Evolutionary conservation across 2,888 invertebrate genomes (phyloP).

Genomic region (Hypsopygia costalis): DNA sequence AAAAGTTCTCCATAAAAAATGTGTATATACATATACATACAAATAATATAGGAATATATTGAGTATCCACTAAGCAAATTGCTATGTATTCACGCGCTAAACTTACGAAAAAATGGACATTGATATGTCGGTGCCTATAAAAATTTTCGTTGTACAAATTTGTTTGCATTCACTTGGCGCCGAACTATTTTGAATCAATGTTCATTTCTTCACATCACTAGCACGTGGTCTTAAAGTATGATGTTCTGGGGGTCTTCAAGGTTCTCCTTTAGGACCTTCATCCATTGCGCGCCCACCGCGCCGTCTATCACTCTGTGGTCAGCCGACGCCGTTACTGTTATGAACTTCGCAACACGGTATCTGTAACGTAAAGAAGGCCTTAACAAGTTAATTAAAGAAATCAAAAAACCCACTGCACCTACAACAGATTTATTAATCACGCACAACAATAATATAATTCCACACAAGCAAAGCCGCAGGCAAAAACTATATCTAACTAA

Average conservation of each 20-base stretch:
- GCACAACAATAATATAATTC: too few relatives aligned
- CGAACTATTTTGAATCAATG: too few relatives aligned
- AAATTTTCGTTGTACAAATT: too few relatives aligned
- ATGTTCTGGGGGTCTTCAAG: conserved; percentile 97
- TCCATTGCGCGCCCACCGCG: conserved; percentile 98
- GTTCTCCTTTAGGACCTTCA: conserved; percentile 92
- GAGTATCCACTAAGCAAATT: conserved; percentile 27
- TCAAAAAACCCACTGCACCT: too few relatives aligned
- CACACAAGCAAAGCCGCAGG: too few relatives aligned
- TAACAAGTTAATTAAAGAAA: too few relatives aligned
- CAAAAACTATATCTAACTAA: too few relatives aligned
- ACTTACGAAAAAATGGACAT: conserved; percentile 8
- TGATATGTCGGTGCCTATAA: not conserved
- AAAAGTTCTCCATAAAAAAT: not conserved
- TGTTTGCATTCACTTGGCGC: too few relatives aligned
- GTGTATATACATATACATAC: not conserved
- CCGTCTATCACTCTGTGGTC: conserved; percentile 99
- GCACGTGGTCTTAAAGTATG: conserved; percentile 85
- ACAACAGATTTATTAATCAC: too few relatives aligned
- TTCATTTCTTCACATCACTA: too few relatives aligned
- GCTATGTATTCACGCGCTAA: conserved; percentile 6
- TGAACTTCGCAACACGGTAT: conserved; percentile 86
- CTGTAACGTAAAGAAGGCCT: too few relatives aligned
- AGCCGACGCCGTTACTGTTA: conserved; percentile 96
- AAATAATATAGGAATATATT: conserved; percentile 17